These are phyloP conservation scores for Lasiommata megera DNA, from an alignment of 2,888 invertebrate genomes.

Conservation along the genomic window DNA sequence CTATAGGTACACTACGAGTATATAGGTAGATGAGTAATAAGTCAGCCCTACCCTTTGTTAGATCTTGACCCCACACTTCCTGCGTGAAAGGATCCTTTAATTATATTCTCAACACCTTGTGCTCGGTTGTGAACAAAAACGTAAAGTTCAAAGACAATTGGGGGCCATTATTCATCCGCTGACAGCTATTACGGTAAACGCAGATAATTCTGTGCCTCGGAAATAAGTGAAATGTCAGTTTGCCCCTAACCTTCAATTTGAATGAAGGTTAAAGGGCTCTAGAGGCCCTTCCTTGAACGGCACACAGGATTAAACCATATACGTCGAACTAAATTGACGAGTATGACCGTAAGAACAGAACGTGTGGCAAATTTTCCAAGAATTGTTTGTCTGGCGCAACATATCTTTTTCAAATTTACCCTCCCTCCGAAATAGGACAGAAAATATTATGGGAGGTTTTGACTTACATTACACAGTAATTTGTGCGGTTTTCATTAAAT, in stretches of 20 bases:
- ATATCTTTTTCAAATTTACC: too few species aligned
- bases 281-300: neutral
- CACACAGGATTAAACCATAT: neutral
- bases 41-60: neutral
- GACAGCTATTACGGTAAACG: slow-evolving; percentile 17
- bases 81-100: neutral
- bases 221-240: slow-evolving; percentile 28
- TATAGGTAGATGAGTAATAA: neutral
- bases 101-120: slow-evolving; percentile 14
- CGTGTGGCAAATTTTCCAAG: too few species aligned
- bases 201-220: slow-evolving; percentile 9
- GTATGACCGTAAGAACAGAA: too few species aligned
- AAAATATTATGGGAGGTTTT: too few species aligned
- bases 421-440: too few species aligned
- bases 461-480: too few species aligned
- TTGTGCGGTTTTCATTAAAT: too few species aligned
- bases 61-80: neutral
- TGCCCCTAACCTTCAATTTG: neutral
- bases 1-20: neutral
- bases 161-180: slow-evolving; percentile 16
- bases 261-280: neutral
- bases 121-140: slow-evolving; percentile 13
- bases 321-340: too few species aligned
- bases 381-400: too few species aligned
- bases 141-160: slow-evolving; percentile 28